phyloP scores from a whole-genome alignment of 2,113 vertebrate species.

The Acrocephalus kingi region DNA sequence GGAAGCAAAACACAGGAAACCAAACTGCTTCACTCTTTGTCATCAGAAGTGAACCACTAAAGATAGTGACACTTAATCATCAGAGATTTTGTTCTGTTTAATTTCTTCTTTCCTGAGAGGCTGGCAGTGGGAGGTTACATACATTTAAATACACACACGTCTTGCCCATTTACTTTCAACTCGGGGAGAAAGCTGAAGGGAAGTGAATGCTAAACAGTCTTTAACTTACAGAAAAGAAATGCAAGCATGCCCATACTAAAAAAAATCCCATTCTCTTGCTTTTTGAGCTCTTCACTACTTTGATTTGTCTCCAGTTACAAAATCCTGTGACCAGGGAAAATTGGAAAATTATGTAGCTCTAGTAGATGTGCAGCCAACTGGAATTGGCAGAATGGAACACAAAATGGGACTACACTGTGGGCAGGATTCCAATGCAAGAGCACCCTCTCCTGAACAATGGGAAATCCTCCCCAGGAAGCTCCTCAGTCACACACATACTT shows the following conservation, averaged over 20 bases:
- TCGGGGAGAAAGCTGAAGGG: neutral
- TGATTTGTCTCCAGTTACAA: neutral
- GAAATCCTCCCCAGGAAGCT: neutral
- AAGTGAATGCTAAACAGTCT: neutral
- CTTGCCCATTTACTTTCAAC: neutral
- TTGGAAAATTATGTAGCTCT: neutral
- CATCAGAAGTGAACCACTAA: neutral
- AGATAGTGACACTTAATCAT: neutral
- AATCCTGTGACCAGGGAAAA: neutral
- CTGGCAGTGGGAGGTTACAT: neutral
- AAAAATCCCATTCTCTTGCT: neutral
- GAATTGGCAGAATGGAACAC: neutral
- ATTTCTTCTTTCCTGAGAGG: neutral
- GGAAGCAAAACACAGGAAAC: neutral
- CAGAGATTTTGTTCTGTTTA: neutral
- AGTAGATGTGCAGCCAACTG: neutral
- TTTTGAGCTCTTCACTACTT: neutral
- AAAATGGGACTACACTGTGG: neutral
- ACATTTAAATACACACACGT: neutral
- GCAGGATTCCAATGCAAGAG: neutral
- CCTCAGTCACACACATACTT: neutral
- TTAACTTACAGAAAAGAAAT: neutral
- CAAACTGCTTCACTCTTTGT: neutral
- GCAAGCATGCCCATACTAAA: neutral
- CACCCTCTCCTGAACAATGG: neutral